These are phyloP conservation scores for Hycleus cichorii DNA, from an alignment of 1,140 invertebrate genomes.

Conservation along the genomic window DNA sequence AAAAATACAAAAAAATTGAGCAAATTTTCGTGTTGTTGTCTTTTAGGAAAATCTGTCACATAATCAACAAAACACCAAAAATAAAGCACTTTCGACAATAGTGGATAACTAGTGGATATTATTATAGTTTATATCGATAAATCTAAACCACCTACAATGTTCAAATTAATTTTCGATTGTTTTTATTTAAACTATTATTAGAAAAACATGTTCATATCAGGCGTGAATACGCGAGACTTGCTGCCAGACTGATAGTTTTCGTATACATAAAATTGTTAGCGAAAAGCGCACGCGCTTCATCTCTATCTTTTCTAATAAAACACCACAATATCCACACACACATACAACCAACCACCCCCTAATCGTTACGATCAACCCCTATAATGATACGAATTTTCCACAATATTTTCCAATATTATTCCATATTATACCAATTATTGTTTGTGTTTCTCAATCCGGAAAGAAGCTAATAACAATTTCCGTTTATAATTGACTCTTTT, in stretches of 20 bases:
- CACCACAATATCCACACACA: too few relatives aligned
- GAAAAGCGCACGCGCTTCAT: slow-evolving; percentile 12
- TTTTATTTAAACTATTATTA: too few relatives aligned
- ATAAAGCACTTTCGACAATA: too few relatives aligned
- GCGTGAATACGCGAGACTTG: slow-evolving; percentile 14
- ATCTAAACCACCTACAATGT: too few relatives aligned
- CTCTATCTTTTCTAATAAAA: neutral
- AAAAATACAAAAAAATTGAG: too few relatives aligned
- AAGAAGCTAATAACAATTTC: neutral
- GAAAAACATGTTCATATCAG: slow-evolving; percentile 7
- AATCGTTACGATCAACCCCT: slow-evolving; percentile 14
- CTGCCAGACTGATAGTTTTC: slow-evolving; percentile 12
- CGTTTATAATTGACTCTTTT: slow-evolving; percentile 1
- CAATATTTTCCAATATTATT: neutral
- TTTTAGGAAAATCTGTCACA: too few relatives aligned
- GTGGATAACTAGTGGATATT: too few relatives aligned
- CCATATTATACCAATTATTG: neutral
- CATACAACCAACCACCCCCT: slow-evolving; percentile 2
- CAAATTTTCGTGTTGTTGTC: too few relatives aligned
- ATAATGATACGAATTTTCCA: neutral
- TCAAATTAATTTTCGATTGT: too few relatives aligned
- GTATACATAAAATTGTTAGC: slow-evolving; percentile 9
- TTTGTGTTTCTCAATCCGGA: neutral
- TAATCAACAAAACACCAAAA: too few relatives aligned
- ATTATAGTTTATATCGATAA: too few relatives aligned